Evolutionary conservation across 2,797 vertebrate genomes (phyloP).

Genomic region (Diplodus sargus): DNA sequence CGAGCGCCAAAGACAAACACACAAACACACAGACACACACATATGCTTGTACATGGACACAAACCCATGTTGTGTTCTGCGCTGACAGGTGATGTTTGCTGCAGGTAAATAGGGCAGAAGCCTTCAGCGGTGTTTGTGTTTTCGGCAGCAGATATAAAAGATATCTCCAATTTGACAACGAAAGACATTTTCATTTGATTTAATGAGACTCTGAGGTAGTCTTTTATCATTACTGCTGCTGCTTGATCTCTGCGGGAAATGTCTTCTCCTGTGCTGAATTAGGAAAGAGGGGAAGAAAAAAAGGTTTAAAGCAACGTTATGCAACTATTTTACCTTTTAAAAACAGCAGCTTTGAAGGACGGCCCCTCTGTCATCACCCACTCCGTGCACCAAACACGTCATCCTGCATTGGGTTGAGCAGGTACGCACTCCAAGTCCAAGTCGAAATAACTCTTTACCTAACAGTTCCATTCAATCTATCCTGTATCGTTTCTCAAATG

Average conservation of each 20-base stretch:
- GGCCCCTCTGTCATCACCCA: too few species aligned
- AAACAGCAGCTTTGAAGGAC: too few species aligned
- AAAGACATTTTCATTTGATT: neutral
- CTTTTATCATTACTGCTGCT: constrained; percentile 12
- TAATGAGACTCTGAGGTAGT: neutral
- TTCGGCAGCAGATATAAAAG: neutral
- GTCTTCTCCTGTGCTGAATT: constrained; percentile 4
- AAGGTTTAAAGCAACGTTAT: too few species aligned
- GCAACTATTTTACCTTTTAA: too few species aligned
- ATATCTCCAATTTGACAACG: neutral
- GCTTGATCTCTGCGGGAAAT: constrained; percentile 8
- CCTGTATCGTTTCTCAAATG: neutral
- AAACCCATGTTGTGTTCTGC: constrained; percentile 24
- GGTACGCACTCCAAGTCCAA: too few species aligned
- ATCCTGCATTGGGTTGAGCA: too few species aligned
- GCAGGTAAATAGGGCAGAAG: constrained; percentile 3
- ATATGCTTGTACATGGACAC: constrained; percentile 14
- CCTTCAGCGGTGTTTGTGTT: neutral
- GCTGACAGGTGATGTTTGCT: constrained; percentile 31
- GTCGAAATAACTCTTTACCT: too few species aligned
- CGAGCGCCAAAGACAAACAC: constrained; percentile 6
- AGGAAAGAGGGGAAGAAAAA: neutral
- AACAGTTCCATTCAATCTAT: neutral
- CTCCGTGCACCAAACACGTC: too few species aligned
- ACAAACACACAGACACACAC: constrained; percentile 11